Evolutionary conservation across 2,888 invertebrate genomes (phyloP).

Genomic region (Coenonympha glycerion): DNA sequence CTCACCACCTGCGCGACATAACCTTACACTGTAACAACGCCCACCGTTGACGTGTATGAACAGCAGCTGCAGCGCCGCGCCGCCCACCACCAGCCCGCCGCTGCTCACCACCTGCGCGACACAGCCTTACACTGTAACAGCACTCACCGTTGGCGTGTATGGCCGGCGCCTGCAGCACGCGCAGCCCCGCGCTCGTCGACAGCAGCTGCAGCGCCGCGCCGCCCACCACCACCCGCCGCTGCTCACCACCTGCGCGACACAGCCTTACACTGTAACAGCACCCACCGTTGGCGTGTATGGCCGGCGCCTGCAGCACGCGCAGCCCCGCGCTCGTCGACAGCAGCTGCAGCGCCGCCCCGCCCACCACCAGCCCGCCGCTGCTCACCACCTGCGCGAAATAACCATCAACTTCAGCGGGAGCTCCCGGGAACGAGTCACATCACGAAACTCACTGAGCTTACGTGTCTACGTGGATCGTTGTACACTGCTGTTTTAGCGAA

Average conservation of each 20-base stretch:
- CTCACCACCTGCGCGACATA: too few relatives aligned
- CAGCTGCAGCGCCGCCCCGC: constrained; percentile 63
- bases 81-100: constrained; percentile 70
- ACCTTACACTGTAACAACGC: too few relatives aligned
- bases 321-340: constrained; percentile 57
- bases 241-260: constrained; percentile 53
- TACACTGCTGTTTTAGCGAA: too few relatives aligned
- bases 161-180: constrained; percentile 55
- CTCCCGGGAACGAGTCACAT: too few relatives aligned
- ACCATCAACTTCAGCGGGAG: too few relatives aligned
- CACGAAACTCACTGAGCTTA: too few relatives aligned
- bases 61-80: constrained; percentile 62
- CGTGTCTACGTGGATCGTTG: too few relatives aligned
- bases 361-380: constrained; percentile 69
- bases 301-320: constrained; percentile 56
- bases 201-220: constrained; percentile 64
- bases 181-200: constrained; percentile 54
- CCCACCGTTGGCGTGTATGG: constrained; percentile 54
- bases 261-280: not conserved
- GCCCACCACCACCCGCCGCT: constrained; percentile 71
- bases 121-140: too few relatives aligned
- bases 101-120: constrained; percentile 57
- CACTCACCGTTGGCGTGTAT: constrained; percentile 53
- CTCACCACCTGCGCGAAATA: constrained; percentile 53
- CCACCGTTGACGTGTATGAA: constrained; percentile 58